Evolutionary conservation across 2,797 vertebrate species (phyloP), one percentile per base, ranked within the genome.

Genomic region (Babyrousa celebensis): DNA sequence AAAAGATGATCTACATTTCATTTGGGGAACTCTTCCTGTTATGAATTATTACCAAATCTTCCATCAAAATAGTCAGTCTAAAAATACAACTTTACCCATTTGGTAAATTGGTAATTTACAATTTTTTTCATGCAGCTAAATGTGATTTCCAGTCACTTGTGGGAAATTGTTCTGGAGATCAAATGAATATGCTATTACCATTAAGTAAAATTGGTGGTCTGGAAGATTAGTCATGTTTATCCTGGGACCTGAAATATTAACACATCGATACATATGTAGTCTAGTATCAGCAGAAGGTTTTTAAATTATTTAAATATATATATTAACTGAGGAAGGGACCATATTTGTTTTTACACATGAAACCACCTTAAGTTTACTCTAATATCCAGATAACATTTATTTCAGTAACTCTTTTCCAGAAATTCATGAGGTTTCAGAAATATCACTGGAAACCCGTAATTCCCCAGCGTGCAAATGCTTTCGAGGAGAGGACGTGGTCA

Each of bases 371-470:
- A 52, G 6, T 80, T 94, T 93, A 93, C 36, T 85, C 43, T 56
- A 82, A 95, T 78, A 90, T 48, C n/a, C 16, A 84, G 4, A 9
- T 90, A 87, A 32, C 15, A 25, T 90, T 75, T 86, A 97, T 87
- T 89, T 54, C 12, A 74, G 92, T 96, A 85, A 32, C 1, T 2
- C 21, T 90, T 93, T 74, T 74, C 70, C 80, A 83, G 71, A 85
- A 96, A 79, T 48, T 86, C 18, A 65, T 27, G 43, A 67, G 14
- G 2, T 87, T 96, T 95, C 84, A 74, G 15, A 95, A 48, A 18
- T 85, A 6, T 62, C 65, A 29, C 2, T 83, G 56, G 71, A 74
- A 92, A 60, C 18, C 5, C 86, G 1, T 52, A 88, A 85, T 94
- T 77, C 70, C 92, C 83, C 17, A 16, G 20, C 85, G 71, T 20